phyloP scores from a whole-genome alignment of 2,113 vertebrate genomes.

The Notiomystis cincta region DNA sequence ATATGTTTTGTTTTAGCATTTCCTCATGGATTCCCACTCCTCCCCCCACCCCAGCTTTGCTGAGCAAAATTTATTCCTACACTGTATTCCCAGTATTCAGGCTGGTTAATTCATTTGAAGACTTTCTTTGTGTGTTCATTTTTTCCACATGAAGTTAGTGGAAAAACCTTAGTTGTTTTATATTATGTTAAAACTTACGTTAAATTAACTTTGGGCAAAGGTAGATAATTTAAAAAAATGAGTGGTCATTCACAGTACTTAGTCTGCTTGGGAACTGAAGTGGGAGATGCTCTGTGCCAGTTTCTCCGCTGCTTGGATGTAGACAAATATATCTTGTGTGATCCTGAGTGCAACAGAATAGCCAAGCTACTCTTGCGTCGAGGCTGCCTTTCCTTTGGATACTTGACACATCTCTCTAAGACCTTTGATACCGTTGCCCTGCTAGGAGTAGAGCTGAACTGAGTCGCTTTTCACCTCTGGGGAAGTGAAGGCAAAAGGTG shows the following conservation, averaged over 20 bases:
- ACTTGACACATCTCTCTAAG: neutral
- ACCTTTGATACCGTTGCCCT: neutral
- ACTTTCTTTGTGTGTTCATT: neutral
- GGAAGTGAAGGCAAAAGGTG: neutral
- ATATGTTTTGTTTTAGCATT: conserved; percentile 54
- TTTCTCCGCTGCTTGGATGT: neutral
- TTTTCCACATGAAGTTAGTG: neutral
- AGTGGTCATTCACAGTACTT: neutral
- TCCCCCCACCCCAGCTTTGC: neutral
- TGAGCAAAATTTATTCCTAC: conserved; percentile 14
- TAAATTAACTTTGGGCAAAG: neutral
- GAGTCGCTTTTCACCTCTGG: neutral
- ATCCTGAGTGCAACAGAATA: neutral
- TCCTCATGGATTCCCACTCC: conserved; percentile 8
- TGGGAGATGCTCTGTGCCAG: neutral
- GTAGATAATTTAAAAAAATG: neutral
- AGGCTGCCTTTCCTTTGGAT: neutral
- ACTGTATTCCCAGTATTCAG: neutral
- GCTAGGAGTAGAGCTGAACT: neutral
- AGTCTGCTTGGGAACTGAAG: neutral
- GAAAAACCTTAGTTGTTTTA: neutral
- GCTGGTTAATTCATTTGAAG: neutral
- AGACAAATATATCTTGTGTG: neutral
- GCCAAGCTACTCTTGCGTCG: neutral
- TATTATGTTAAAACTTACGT: neutral